These are phyloP conservation scores for Pegoplata infirma DNA, from an alignment of 2,888 invertebrate genomes.

Conservation along the genomic window DNA sequence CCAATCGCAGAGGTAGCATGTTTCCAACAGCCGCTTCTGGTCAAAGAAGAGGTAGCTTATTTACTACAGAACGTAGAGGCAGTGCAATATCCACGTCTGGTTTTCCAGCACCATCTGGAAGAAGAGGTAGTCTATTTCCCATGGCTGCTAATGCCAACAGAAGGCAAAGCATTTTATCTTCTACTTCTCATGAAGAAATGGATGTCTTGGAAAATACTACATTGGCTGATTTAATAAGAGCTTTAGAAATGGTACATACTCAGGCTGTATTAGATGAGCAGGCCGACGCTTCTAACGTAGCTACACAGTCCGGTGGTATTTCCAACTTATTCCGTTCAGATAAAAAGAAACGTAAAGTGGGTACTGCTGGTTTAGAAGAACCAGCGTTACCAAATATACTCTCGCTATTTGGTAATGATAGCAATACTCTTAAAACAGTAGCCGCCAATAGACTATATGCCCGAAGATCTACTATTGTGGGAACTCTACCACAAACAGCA, in stretches of 20 bases:
- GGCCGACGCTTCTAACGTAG: conserved; percentile 66
- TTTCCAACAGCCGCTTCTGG: conserved; percentile 68
- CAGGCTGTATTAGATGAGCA: conserved; percentile 76
- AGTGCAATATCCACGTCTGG: conserved; percentile 66
- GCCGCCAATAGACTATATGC: conserved; percentile 73
- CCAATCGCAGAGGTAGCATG: conserved; percentile 73
- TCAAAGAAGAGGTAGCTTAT: conserved; percentile 73
- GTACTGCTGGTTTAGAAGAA: conserved; percentile 79
- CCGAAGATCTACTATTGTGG: conserved; percentile 75
- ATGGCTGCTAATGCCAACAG: conserved; percentile 68
- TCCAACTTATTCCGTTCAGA: conserved; percentile 42
- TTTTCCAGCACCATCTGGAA: conserved; percentile 47
- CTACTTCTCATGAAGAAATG: conserved; percentile 73
- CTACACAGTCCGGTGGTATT: conserved; percentile 28
- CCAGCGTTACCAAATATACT: conserved; percentile 79
- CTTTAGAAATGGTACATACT: conserved; percentile 84
- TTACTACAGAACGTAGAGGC: conserved; percentile 60
- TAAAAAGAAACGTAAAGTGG: conserved; percentile 79
- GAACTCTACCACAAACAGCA: conserved; percentile 66
- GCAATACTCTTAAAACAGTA: conserved; percentile 67
- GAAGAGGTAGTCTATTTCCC: conserved; percentile 73
- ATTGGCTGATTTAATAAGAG: conserved; percentile 88
- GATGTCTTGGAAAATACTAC: conserved; percentile 88
- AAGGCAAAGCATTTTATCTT: conserved; percentile 74
- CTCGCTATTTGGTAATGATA: conserved; percentile 77